Conservation (phyloP, 1,140 invertebrate species). For the Manduca sexta region DNA sequence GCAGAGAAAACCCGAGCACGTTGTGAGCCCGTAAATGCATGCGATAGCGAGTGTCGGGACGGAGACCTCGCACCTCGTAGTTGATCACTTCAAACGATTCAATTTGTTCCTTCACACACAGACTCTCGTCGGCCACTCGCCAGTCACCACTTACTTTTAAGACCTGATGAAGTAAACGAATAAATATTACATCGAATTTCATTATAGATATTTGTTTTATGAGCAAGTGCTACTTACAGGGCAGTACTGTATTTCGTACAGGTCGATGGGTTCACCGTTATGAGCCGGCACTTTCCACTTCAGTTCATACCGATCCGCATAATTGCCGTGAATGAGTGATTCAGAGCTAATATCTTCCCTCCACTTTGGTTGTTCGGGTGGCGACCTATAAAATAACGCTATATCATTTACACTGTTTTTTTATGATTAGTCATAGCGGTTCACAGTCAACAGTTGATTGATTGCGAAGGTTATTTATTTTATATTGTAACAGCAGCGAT, state of each 20-base stretch:
- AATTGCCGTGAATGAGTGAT: slow-evolving; percentile 70
- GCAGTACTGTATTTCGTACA: slow-evolving; percentile 87
- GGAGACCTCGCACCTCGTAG: slow-evolving; percentile 79
- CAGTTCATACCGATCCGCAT: slow-evolving; percentile 84
- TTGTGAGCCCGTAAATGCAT: slow-evolving; percentile 90
- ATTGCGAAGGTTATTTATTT: too few species aligned
- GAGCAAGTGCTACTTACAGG: slow-evolving; percentile 75
- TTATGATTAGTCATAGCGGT: background rate
- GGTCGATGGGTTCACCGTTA: slow-evolving; percentile 91
- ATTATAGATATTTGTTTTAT: background rate
- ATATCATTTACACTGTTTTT: too few species aligned
- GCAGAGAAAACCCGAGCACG: slow-evolving; percentile 83
- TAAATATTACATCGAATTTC: background rate
- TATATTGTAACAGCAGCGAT: too few species aligned
- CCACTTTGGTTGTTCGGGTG: slow-evolving; percentile 66
- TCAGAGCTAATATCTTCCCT: slow-evolving; percentile 54
- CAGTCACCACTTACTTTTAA: slow-evolving; percentile 76
- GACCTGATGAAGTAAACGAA: slow-evolving; percentile 48
- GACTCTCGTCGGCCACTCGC: slow-evolving; percentile 72
- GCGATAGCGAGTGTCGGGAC: slow-evolving; percentile 85
- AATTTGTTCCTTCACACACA: slow-evolving; percentile 75
- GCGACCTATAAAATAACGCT: slow-evolving; percentile 36
- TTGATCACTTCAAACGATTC: slow-evolving; percentile 76
- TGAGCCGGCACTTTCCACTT: slow-evolving; percentile 88
- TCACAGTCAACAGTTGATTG: background rate